Percentiles rank a stretch among this genome's conserved stretches.
Conservation (phyloP, 2,113 vertebrate genomes). For the Hemiprocne comata region DNA sequence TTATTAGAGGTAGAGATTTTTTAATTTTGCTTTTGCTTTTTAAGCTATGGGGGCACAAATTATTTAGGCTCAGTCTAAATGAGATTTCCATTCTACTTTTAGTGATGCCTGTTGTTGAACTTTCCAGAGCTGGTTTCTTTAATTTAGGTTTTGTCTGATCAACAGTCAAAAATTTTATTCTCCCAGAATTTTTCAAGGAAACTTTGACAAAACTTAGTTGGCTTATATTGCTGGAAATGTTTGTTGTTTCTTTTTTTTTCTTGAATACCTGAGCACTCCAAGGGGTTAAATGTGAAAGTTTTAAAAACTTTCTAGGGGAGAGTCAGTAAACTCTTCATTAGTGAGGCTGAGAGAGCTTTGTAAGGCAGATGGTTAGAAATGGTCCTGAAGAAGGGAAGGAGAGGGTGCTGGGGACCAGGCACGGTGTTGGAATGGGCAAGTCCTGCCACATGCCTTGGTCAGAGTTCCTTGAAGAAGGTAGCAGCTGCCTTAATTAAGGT, state of each 20-base stretch:
- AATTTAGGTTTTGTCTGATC: background rate
- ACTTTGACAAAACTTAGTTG: no score
- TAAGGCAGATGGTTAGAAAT: background rate
- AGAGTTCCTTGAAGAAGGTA: background rate
- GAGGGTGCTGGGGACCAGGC: no score
- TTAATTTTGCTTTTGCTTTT: no score
- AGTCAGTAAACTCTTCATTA: background rate
- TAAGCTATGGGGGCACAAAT: background rate
- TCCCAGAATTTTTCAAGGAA: no score
- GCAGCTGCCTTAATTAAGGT: accelerated
- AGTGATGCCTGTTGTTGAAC: background rate
- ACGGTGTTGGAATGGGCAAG: background rate
- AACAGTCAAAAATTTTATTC: background rate
- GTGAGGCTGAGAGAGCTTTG: background rate
- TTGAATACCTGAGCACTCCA: background rate
- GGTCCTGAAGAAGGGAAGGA: no score
- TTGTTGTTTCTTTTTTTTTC: no score
- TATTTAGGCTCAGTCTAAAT: background rate
- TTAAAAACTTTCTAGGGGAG: background rate
- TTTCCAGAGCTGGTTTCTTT: background rate
- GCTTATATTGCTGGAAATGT: background rate
- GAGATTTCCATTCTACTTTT: background rate
- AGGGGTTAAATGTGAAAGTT: no score
- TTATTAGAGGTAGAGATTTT: background rate
- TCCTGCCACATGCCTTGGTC: accelerated